A percentile compares a stretch with the other conserved stretches of the same genome.
Conservation (phyloP, 2,113 vertebrate species). For the Steatornis caripensis region DNA sequence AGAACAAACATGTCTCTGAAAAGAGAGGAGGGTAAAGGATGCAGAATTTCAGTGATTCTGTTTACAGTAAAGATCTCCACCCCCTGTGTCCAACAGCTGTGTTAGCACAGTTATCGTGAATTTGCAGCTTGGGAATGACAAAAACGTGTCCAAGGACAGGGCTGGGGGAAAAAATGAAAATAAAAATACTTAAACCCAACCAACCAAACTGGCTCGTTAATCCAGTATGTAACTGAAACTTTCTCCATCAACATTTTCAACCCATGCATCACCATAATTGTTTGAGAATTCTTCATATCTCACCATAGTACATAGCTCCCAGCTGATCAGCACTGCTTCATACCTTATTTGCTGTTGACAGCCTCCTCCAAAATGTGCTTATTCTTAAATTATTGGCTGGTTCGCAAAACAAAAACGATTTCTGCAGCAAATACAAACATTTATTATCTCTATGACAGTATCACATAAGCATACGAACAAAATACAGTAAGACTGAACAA, state of each 20-base stretch:
- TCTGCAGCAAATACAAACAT: background rate
- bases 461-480: background rate
- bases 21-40: background rate
- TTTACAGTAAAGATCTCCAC: background rate
- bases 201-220: background rate
- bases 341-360: background rate
- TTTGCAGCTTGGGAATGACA: background rate
- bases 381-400: background rate
- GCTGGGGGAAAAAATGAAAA: background rate
- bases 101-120: background rate
- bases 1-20: background rate
- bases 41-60: background rate
- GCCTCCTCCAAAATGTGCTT: background rate
- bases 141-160: background rate
- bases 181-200: accelerated
- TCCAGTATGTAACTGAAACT: background rate
- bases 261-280: background rate
- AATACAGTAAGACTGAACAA: background rate
- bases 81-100: background rate
- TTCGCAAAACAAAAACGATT: background rate
- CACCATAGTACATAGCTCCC: background rate
- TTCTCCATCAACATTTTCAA: background rate
- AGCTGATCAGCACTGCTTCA: background rate
- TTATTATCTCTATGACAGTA: background rate
- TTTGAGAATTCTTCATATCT: background rate